These are phyloP conservation scores for Harpalus rubripes DNA, from an alignment of 2,888 invertebrate genomes.

Conservation along the genomic window DNA sequence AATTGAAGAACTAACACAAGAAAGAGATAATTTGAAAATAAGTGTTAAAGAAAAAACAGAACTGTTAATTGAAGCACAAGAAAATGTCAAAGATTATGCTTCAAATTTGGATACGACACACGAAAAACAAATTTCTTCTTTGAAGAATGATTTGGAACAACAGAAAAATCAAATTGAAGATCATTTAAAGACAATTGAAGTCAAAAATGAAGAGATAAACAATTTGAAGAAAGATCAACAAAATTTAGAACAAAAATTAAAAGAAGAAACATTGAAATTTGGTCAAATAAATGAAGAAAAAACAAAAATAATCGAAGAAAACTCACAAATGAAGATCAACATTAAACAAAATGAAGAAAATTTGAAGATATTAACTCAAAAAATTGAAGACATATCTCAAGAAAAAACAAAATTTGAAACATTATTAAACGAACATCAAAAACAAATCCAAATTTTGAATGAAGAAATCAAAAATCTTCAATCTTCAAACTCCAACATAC, in stretches of 20 bases:
- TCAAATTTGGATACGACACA: slow-evolving; percentile 76
- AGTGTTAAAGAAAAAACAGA: slow-evolving; percentile 71
- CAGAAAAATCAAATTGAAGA: slow-evolving; percentile 52
- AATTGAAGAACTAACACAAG: slow-evolving; percentile 68
- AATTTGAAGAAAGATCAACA: slow-evolving; percentile 29
- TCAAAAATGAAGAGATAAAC: slow-evolving; percentile 68
- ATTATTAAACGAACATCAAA: slow-evolving; percentile 76
- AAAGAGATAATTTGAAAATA: slow-evolving; percentile 70
- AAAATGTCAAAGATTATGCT: slow-evolving; percentile 77
- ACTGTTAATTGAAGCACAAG: slow-evolving; percentile 69
- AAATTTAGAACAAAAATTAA: slow-evolving; percentile 52
- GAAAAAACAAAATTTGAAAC: slow-evolving; percentile 77
- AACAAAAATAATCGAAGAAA: slow-evolving; percentile 66
- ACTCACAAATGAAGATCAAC: slow-evolving; percentile 65
- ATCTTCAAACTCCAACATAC: slow-evolving; percentile 63
- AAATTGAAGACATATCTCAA: slow-evolving; percentile 75
- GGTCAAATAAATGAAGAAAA: slow-evolving; percentile 65
- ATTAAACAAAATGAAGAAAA: slow-evolving; percentile 74
- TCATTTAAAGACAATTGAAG: slow-evolving; percentile 30
- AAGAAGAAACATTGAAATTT: slow-evolving; percentile 62
- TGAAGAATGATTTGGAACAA: slow-evolving; percentile 73
- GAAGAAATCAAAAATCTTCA: slow-evolving; percentile 75
- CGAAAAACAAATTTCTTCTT: slow-evolving; percentile 78
- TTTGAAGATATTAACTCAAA: slow-evolving; percentile 77
- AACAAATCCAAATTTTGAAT: slow-evolving; percentile 73